Conservation (phyloP, 2,797 vertebrate genomes). For the Siniperca undulata region DNA sequence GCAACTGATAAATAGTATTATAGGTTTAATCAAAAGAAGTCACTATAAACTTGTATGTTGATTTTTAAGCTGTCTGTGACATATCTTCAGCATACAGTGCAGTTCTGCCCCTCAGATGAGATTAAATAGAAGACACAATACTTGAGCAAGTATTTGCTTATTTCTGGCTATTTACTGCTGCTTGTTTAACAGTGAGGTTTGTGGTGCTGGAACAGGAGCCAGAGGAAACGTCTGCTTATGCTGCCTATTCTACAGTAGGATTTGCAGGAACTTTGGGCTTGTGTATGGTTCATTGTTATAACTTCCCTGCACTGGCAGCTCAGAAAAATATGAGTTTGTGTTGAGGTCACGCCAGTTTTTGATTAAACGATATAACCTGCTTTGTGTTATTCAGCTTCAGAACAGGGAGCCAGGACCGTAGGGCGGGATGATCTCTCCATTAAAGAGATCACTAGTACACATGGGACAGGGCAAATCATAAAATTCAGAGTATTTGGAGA, state of each 20-base stretch:
- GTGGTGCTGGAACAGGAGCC: conserved; percentile 35
- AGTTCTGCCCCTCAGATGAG: not conserved
- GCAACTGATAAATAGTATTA: not conserved
- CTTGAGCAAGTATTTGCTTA: not conserved
- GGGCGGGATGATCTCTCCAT: conserved; percentile 32
- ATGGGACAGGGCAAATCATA: not conserved
- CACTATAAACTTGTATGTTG: not conserved
- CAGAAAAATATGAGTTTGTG: conserved; percentile 66
- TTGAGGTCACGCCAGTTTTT: conserved; percentile 65
- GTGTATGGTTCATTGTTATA: conserved; percentile 73
- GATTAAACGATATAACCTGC: conserved; percentile 52
- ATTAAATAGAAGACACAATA: not conserved
- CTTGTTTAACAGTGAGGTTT: conserved; percentile 20
- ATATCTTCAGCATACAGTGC: no score
- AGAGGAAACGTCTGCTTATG: conserved; percentile 86
- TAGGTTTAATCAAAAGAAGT: not conserved
- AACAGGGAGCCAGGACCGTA: not conserved
- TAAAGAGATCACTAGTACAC: not conserved
- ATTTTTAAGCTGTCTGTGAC: not conserved
- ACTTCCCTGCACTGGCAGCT: conserved; percentile 71
- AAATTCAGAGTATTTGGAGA: not conserved
- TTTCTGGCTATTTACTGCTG: conserved; percentile 41
- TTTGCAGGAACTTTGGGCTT: conserved; percentile 69
- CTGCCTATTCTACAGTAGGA: conserved; percentile 68
- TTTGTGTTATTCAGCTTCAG: conserved; percentile 25